Conservation (phyloP, 2,888 invertebrate species). For the Listrodromus nycthemerus region DNA sequence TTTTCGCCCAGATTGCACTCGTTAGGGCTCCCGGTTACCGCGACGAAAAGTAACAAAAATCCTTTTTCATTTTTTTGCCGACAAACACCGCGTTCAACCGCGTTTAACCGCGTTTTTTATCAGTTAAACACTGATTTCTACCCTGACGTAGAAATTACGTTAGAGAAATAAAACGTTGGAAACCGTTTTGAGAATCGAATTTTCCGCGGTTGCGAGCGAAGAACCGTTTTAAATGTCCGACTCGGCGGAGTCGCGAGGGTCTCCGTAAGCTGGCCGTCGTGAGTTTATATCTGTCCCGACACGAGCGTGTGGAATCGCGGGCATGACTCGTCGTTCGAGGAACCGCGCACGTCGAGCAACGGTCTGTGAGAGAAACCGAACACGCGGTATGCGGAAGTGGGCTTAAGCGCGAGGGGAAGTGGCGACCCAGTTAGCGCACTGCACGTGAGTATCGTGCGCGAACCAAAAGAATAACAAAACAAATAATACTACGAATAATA, state of each 20-base stretch:
- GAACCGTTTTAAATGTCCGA: neutral
- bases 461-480: constrained; percentile 16
- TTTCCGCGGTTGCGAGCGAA: neutral
- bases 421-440: constrained; percentile 72
- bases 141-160: neutral
- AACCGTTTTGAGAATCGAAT: neutral
- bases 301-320: constrained; percentile 23
- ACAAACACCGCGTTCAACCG: too few relatives aligned
- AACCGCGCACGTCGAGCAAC: constrained; percentile 34
- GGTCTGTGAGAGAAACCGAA: constrained; percentile 47
- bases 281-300: constrained; percentile 38
- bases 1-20: neutral
- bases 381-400: constrained; percentile 75
- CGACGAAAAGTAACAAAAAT: neutral
- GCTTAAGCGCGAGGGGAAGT: constrained; percentile 75
- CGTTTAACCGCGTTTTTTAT: too few relatives aligned
- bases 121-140: too few relatives aligned
- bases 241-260: neutral
- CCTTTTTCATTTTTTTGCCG: too few relatives aligned
- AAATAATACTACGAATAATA: constrained; percentile 18
- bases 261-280: constrained; percentile 11
- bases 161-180: neutral
- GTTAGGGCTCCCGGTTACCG: neutral
- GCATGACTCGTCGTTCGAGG: constrained; percentile 33
- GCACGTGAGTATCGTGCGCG: constrained; percentile 38